A percentile compares a stretch with the other conserved stretches of the same genome.
phyloP scores from a whole-genome alignment of 2,888 invertebrate genomes.

The Aproaerema taeniolella region DNA sequence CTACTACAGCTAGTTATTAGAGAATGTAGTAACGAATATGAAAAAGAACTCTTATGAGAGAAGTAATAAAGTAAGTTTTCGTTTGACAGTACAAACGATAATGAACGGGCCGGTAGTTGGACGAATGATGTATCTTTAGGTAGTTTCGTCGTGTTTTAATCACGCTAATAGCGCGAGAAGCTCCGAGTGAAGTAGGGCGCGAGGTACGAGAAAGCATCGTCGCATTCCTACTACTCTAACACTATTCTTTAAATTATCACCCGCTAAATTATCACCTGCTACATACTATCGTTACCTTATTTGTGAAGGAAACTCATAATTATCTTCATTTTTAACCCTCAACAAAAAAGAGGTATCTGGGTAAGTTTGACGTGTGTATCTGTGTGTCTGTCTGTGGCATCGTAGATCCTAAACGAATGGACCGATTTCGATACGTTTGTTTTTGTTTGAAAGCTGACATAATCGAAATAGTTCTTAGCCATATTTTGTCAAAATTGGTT shows the following conservation, averaged over 20 bases:
- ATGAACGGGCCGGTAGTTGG: constrained; percentile 33
- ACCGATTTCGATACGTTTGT: too few species aligned
- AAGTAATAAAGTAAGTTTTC: constrained; percentile 10
- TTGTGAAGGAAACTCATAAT: not conserved
- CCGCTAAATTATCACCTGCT: not conserved
- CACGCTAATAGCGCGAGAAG: constrained; percentile 70
- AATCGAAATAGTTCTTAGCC: too few species aligned
- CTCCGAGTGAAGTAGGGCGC: constrained; percentile 64
- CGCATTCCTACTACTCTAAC: constrained; percentile 14
- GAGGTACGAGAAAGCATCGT: constrained; percentile 49
- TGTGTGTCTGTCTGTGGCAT: too few species aligned
- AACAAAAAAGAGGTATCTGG: too few species aligned
- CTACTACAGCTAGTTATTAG: too few species aligned
- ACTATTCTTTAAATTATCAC: not conserved
- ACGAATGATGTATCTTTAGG: constrained; percentile 51
- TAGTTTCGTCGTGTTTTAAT: constrained; percentile 67
- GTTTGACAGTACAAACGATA: constrained; percentile 4
- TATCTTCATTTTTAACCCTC: too few species aligned
- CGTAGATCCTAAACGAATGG: too few species aligned
- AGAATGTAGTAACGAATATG: not conserved
- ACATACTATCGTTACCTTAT: not conserved
- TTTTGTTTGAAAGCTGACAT: too few species aligned
- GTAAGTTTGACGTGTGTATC: too few species aligned
- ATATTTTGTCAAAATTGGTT: too few species aligned
- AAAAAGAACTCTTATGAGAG: not conserved